Evolutionary conservation across 2,113 vertebrate species (phyloP).

Genomic region (Pterocles orientalis): DNA sequence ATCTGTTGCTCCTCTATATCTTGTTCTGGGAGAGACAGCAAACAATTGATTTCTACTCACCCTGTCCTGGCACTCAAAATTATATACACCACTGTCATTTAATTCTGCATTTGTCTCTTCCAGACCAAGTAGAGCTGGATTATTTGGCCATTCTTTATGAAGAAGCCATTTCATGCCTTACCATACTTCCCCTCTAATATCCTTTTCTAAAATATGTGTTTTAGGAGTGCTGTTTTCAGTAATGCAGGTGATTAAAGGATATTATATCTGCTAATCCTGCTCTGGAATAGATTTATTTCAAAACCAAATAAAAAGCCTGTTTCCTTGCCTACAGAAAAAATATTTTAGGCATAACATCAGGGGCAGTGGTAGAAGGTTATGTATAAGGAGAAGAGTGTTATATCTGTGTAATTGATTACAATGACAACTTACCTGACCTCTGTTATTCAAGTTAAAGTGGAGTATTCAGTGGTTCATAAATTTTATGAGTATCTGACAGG

Average conservation of each 20-base stretch:
- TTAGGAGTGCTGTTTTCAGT: neutral
- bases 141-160: neutral
- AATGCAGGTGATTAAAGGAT: neutral
- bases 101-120: neutral
- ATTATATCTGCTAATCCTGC: neutral
- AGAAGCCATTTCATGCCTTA: neutral
- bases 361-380: neutral
- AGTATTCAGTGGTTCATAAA: neutral
- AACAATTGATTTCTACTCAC: neutral
- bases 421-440: neutral
- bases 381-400: neutral
- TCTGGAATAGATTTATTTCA: neutral
- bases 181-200: neutral
- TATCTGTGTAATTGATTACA: neutral
- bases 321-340: neutral
- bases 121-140: neutral
- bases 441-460: neutral
- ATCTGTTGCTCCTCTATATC: neutral
- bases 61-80: neutral
- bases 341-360: neutral
- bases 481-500: neutral
- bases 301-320: neutral
- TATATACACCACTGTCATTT: neutral
- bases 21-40: neutral
- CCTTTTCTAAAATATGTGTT: neutral